phyloP scores from a whole-genome alignment of 2,797 vertebrate species.

The Epinephelus malabaricus region DNA sequence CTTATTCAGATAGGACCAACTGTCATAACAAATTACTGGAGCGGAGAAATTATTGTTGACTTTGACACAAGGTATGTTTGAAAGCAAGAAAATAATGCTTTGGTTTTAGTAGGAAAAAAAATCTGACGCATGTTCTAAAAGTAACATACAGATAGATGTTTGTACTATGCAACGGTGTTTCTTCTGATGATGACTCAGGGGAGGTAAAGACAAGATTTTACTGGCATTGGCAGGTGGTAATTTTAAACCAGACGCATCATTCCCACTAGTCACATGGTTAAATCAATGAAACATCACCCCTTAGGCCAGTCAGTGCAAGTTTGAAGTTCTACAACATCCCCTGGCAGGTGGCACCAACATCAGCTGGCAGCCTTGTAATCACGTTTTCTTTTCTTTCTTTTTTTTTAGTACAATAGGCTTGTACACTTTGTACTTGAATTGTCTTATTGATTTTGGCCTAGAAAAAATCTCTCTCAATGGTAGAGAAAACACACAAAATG shows the following conservation, averaged over 20 bases:
- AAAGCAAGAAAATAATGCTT: conserved; percentile 8
- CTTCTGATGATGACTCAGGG: conserved; percentile 1
- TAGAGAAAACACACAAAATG: conserved; percentile 26
- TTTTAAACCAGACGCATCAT: conserved; percentile 40
- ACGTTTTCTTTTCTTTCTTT: not conserved
- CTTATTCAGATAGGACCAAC: conserved; percentile 22
- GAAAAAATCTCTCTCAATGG: not conserved
- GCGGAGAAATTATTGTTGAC: conserved; percentile 3
- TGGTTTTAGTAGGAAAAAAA: not conserved
- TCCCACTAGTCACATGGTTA: conserved; percentile 34
- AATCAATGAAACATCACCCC: conserved; percentile 54
- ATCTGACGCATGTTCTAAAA: not conserved
- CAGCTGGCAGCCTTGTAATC: conserved; percentile 42
- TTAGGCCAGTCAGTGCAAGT: conserved; percentile 40
- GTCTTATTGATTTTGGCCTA: conserved; percentile 44
- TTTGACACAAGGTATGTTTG: not conserved
- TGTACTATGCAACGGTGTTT: not conserved
- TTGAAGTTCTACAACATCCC: conserved; percentile 36
- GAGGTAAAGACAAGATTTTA: conserved; percentile 26
- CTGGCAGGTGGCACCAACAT: conserved; percentile 35
- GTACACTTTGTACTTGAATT: conserved; percentile 32
- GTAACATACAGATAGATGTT: conserved; percentile 15
- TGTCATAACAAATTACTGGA: conserved; percentile 28
- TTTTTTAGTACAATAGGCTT: conserved; percentile 11
- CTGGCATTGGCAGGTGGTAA: conserved; percentile 29